These are phyloP conservation scores for Nannobrachium achirus DNA, from an alignment of 2,113 vertebrate genomes.

Conservation along the genomic window DNA sequence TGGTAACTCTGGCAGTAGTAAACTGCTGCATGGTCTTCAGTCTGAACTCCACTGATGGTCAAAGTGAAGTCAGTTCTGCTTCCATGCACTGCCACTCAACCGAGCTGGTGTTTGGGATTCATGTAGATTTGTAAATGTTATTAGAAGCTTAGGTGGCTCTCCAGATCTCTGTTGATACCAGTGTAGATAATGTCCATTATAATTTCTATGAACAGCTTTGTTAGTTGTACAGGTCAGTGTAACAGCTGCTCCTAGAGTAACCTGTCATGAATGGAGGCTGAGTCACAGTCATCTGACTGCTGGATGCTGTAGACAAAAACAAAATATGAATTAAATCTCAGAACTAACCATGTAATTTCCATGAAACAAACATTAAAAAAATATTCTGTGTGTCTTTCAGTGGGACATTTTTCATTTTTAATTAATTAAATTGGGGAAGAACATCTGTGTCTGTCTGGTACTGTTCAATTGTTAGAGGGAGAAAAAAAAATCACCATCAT, in stretches of 20 bases:
- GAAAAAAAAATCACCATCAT: no score
- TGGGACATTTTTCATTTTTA: no score
- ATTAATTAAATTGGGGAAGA: no score
- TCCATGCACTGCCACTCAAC: slow-evolving; percentile 62
- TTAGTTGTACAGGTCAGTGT: slow-evolving; percentile 51
- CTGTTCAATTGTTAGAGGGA: no score
- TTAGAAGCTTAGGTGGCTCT: slow-evolving; percentile 53
- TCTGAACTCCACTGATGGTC: slow-evolving; percentile 54
- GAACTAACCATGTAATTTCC: no score
- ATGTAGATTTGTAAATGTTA: fast-evolving
- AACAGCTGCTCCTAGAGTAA: slow-evolving; percentile 48
- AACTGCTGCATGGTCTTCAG: slow-evolving; percentile 50
- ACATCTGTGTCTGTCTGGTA: no score
- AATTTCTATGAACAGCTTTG: background rate
- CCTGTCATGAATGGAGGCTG: slow-evolving; percentile 31
- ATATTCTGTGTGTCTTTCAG: no score
- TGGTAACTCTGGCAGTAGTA: slow-evolving; percentile 43
- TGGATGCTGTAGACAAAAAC: slow-evolving; percentile 60
- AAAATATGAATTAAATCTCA: no score
- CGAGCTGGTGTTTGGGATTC: slow-evolving; percentile 12
- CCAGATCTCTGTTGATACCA: slow-evolving; percentile 69
- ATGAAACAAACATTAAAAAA: no score
- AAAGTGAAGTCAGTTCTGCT: slow-evolving; percentile 50
- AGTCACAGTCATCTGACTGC: slow-evolving; percentile 61
- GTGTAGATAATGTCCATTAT: background rate